phyloP scores from a whole-genome alignment of 2,113 vertebrate species.

The Rhinopomastus cyanomelas region DNA sequence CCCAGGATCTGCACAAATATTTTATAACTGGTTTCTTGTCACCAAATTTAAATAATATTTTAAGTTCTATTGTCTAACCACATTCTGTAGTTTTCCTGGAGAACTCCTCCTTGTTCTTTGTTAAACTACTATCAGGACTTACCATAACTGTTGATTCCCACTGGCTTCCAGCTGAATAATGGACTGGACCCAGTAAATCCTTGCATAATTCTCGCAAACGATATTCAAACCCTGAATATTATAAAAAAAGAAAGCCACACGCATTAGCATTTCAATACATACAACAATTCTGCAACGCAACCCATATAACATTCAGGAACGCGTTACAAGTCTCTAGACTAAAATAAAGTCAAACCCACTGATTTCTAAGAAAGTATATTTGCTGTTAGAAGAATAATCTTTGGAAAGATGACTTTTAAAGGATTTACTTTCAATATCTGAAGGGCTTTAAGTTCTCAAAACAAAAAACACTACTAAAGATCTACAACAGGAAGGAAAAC shows the following conservation, averaged over 20 bases:
- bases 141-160: constrained; percentile 95
- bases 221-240: constrained; percentile 86
- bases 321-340: background rate
- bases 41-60: background rate
- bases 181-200: constrained; percentile 95
- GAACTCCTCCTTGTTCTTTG: background rate
- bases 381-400: background rate
- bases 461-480: background rate
- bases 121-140: constrained; percentile 47
- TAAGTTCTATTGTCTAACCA: background rate
- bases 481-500: background rate
- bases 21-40: background rate
- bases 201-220: constrained; percentile 93
- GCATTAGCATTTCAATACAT: background rate
- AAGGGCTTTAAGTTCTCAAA: background rate
- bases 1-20: background rate
- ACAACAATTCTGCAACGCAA: background rate
- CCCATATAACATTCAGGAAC: background rate
- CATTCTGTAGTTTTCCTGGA: background rate
- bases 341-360: background rate
- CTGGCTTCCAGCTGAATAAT: constrained; percentile 86
- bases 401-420: background rate
- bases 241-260: background rate
- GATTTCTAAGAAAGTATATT: background rate
- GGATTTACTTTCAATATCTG: background rate